These are phyloP conservation scores for Polyommatus iphigenia DNA, from an alignment of 2,888 invertebrate genomes.

Conservation along the genomic window DNA sequence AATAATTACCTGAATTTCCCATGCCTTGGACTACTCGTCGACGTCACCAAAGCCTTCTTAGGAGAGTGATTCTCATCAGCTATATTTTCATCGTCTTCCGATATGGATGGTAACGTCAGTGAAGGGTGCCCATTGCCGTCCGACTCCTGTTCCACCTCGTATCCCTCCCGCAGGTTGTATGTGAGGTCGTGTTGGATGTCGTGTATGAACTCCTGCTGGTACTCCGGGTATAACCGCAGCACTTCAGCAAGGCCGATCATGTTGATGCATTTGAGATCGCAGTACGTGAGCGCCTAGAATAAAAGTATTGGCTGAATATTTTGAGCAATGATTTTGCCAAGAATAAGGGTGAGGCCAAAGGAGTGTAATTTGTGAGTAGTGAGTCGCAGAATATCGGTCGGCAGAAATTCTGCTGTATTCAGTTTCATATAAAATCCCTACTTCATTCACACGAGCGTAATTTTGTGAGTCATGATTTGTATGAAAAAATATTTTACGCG, in stretches of 20 bases:
- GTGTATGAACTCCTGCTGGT: slow-evolving; percentile 95
- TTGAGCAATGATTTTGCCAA: background rate
- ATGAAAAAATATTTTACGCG: too few relatives aligned
- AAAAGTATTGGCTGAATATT: slow-evolving; percentile 13
- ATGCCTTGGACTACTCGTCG: slow-evolving; percentile 84
- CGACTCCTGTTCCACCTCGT: slow-evolving; percentile 91
- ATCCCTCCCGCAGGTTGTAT: slow-evolving; percentile 95
- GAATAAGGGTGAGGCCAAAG: too few relatives aligned
- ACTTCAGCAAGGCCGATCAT: slow-evolving; percentile 95
- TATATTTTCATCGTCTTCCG: slow-evolving; percentile 95
- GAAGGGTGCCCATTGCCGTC: slow-evolving; percentile 90
- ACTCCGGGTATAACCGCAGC: slow-evolving; percentile 94
- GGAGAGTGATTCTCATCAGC: slow-evolving; percentile 87
- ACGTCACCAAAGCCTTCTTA: slow-evolving; percentile 80
- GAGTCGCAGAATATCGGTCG: too few relatives aligned
- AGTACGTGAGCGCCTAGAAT: slow-evolving; percentile 92
- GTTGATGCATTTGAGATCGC: slow-evolving; percentile 96
- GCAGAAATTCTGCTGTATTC: too few relatives aligned
- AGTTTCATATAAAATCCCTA: too few relatives aligned
- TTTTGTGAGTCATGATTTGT: too few relatives aligned
- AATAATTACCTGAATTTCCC: slow-evolving; percentile 77
- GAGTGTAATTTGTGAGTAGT: too few relatives aligned
- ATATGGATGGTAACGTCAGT: slow-evolving; percentile 93
- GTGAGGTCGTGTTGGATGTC: slow-evolving; percentile 97
- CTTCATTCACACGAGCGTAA: too few relatives aligned